Base-by-base conservation (phyloP, 2,797 vertebrate species). In the Thunnus albacares region DNA sequence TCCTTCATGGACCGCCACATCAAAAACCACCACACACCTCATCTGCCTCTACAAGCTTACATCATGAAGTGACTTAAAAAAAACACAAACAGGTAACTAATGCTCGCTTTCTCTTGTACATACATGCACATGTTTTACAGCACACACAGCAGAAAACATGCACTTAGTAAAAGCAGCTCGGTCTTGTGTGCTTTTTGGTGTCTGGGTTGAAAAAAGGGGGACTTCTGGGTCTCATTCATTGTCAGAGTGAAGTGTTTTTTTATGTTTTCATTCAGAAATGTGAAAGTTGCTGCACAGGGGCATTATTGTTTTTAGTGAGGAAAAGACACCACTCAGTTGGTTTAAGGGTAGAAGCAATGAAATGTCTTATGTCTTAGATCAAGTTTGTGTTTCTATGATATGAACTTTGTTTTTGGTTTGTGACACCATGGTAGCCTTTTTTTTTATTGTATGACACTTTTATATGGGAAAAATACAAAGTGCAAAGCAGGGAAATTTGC, bases 261-360 rank as follows among this genome's bases (percentile, higher is more conserved):
- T 81, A 61, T 89, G 77, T 90, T 93, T 93, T 92, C 83, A 88
- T 91, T 83, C 89, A 89, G 89, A 94, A 96, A 96, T 95, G 93
- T 95, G 94, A 96, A 94, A 78, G 71, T 92, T 87, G 73, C 83
- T 90, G 80, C 82, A 91, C 84, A 87, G 86, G 94, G 92, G 96
- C 95, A 95, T 93, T 96, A 95, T 89, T 89, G 89, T 86, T 91
- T 51, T 93, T 63, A 28, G 75, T 71, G 82, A 91, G 85, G 79
- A 91, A 87, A 89, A 81, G 69, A 87, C 88, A 86, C 89, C 89
- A 90, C 72, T 90, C 80, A 47, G 83, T 94, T 95, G 84, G 89
- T 89, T 86, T 80, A 92, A 88, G 87, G 92, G 91, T 93, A 87
- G 81, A 89, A 83, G 84, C 89, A 85, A 89, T 92, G 79, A 88